Conservation (phyloP, 2,797 vertebrate genomes). For the Brachymystax lenok region DNA sequence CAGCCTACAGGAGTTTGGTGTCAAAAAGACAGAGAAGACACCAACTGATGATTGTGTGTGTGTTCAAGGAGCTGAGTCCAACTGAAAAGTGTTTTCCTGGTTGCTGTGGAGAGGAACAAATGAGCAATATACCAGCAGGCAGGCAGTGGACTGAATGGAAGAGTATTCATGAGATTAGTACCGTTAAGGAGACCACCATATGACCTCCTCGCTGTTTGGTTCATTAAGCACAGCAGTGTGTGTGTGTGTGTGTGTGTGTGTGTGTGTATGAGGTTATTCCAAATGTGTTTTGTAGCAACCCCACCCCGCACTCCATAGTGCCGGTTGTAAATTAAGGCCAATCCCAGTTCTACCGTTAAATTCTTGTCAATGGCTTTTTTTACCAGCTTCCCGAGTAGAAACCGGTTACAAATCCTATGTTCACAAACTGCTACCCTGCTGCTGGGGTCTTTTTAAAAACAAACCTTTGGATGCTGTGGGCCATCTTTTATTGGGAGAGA, state of each 20-base stretch:
- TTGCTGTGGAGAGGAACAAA: constrained; percentile 67
- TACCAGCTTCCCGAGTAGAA: constrained; percentile 2
- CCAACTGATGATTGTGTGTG: constrained; percentile 43
- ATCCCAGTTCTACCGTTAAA: constrained; percentile 26
- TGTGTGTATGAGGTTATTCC: constrained; percentile 20
- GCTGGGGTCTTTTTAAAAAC: neutral
- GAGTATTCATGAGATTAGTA: constrained; percentile 62
- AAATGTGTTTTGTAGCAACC: constrained; percentile 35
- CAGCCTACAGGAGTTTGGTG: neutral
- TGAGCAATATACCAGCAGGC: constrained; percentile 55
- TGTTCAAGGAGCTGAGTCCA: constrained; percentile 46
- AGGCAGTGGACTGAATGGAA: constrained; percentile 53
- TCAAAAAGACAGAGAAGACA: constrained; percentile 23
- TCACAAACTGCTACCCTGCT: constrained; percentile 19
- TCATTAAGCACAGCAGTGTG: constrained; percentile 54
- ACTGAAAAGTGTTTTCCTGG: constrained; percentile 50
- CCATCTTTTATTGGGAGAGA: neutral
- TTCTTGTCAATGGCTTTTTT: constrained; percentile 5
- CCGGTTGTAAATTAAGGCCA: constrained; percentile 31
- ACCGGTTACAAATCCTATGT: constrained; percentile 18
- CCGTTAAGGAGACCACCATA: constrained; percentile 55
- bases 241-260: constrained; percentile 7
- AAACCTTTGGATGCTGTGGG: neutral
- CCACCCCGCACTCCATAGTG: constrained; percentile 34
- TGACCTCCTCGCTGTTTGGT: constrained; percentile 62